Conservation (phyloP, 2,797 vertebrate species). For the Taeniopygia guttata region DNA sequence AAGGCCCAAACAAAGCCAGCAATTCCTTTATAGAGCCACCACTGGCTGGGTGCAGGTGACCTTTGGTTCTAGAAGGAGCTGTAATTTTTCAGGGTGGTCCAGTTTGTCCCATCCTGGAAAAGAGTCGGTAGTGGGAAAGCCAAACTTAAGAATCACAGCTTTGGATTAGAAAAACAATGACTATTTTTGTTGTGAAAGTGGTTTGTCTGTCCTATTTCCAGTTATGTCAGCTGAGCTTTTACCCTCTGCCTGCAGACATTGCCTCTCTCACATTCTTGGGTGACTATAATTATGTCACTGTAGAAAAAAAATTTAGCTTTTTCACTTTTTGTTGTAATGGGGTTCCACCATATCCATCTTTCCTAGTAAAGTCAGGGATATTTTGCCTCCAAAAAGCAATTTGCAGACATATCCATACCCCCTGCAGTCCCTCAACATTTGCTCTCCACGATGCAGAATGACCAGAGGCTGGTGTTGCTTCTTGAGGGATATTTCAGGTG, state of each 20-base stretch:
- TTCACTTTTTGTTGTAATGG: accelerated
- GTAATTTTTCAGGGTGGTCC: background rate
- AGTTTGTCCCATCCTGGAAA: background rate
- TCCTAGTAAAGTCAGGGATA: background rate
- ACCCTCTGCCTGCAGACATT: background rate
- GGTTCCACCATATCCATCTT: background rate
- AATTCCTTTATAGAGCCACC: background rate
- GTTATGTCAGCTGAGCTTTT: background rate
- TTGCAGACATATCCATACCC: background rate
- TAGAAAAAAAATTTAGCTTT: background rate
- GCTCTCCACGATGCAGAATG: background rate
- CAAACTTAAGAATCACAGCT: background rate
- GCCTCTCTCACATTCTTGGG: background rate
- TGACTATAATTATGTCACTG: background rate
- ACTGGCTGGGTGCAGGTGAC: background rate
- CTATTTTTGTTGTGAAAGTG: background rate
- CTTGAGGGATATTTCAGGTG: background rate
- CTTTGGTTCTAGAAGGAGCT: background rate
- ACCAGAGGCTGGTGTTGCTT: background rate
- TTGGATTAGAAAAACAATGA: background rate
- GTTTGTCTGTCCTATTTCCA: background rate
- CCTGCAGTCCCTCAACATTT: background rate
- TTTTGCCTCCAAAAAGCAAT: background rate
- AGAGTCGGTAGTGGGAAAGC: background rate
- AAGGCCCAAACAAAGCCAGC: background rate